A percentile compares a stretch with the other conserved stretches of the same genome.
phyloP scores from a whole-genome alignment of 2,113 vertebrate genomes.

The Albula goreensis region DNA sequence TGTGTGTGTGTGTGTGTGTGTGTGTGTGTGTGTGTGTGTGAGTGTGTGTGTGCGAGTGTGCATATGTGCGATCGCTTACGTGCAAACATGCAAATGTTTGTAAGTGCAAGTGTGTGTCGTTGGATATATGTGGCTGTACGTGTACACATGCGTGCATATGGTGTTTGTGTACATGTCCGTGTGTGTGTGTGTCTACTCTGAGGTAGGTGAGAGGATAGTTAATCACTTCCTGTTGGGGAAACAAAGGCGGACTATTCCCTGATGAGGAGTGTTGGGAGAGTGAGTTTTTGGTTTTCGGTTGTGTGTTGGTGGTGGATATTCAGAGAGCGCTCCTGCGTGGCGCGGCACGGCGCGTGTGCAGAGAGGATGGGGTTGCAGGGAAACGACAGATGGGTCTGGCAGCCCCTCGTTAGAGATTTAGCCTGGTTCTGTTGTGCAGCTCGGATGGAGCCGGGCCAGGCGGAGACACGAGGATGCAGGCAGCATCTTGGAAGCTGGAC shows the following conservation, averaged over 20 bases:
- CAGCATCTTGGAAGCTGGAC: conserved; percentile 40
- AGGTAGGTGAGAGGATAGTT: neutral
- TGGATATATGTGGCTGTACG: no score
- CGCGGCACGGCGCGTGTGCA: neutral
- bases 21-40: neutral
- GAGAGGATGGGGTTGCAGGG: conserved; percentile 13
- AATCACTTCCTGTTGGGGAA: neutral
- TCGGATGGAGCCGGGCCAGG: conserved; percentile 58
- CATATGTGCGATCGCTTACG: no score
- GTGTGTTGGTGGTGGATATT: neutral
- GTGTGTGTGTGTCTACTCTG: conserved; percentile 13
- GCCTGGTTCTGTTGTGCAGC: conserved; percentile 37
- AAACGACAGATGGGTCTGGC: conserved; percentile 54
- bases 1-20: conserved; percentile 3
- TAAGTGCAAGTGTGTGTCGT: no score
- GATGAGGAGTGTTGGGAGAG: conserved; percentile 22
- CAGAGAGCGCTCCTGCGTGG: no score
- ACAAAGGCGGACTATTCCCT: no score
- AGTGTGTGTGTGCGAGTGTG: no score
- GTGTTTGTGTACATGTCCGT: neutral
- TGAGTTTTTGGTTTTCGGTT: neutral
- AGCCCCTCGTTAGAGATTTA: conserved; percentile 49
- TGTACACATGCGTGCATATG: neutral
- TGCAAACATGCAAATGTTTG: no score
- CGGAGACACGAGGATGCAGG: conserved; percentile 39